Conservation (phyloP, 2,797 vertebrate genomes). For the Pseudocheirus occidentalis region DNA sequence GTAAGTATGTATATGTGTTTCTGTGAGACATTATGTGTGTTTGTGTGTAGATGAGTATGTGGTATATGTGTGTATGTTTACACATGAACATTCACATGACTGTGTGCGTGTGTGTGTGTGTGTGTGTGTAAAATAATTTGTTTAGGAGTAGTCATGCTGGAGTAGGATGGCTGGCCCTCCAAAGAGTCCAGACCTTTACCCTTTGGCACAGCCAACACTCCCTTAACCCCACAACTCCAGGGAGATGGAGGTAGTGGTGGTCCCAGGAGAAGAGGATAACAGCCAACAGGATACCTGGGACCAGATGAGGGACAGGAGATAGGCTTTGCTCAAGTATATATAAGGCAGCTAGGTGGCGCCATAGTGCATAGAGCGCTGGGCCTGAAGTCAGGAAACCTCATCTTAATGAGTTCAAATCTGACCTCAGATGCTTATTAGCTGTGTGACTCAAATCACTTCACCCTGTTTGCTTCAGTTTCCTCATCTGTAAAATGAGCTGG, state of each 20-base stretch:
- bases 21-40: background rate
- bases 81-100: background rate
- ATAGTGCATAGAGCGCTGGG: background rate
- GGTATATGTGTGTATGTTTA: background rate
- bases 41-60: background rate
- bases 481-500: background rate
- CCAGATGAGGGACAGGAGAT: background rate
- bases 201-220: background rate
- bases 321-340: background rate
- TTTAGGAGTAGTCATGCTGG: background rate
- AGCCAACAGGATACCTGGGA: background rate
- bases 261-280: background rate
- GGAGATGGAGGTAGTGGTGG: background rate
- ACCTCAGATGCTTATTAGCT: background rate
- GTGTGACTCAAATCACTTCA: background rate
- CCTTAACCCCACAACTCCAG: background rate
- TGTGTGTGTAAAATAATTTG: background rate
- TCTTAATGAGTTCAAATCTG: too few species aligned
- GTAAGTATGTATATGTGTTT: background rate
- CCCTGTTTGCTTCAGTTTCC: background rate
- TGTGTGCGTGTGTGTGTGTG: background rate
- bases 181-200: background rate
- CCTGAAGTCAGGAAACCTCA: background rate
- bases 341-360: background rate
- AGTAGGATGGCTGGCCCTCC: background rate